A percentile compares a stretch with the other conserved stretches of the same genome.
These are phyloP conservation scores for Drosophila ezoana DNA, from an alignment of 2,888 invertebrate species.

Conservation along the genomic window DNA sequence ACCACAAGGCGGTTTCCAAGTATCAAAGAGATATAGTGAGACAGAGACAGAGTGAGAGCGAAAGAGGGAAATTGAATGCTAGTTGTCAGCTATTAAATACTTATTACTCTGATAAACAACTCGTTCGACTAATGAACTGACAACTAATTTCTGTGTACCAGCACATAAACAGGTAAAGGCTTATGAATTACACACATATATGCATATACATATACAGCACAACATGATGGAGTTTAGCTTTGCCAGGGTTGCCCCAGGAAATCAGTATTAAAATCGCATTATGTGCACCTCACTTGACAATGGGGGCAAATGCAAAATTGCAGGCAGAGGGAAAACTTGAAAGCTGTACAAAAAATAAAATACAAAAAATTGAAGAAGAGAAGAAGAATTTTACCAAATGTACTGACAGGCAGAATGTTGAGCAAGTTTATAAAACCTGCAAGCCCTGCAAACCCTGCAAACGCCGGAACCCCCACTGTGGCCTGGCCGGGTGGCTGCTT, in stretches of 20 bases:
- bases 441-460: neutral
- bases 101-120: constrained; percentile 31
- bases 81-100: constrained; percentile 43
- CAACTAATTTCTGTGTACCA: constrained; percentile 19
- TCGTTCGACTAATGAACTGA: neutral
- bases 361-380: constrained; percentile 15
- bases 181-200: constrained; percentile 54
- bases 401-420: constrained; percentile 67
- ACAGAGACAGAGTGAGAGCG: neutral
- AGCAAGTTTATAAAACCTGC: constrained; percentile 69
- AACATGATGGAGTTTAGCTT: constrained; percentile 41
- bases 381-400: constrained; percentile 60
- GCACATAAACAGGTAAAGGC: constrained; percentile 69
- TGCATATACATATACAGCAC: constrained; percentile 5
- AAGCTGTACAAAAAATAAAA: constrained; percentile 14
- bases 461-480: neutral
- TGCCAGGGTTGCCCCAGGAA: constrained; percentile 45
- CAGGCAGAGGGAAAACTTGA: constrained; percentile 22
- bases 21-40: neutral
- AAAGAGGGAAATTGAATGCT: neutral
- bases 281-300: constrained; percentile 74
- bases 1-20: neutral
- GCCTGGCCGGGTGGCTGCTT: constrained; percentile 23
- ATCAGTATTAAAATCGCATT: constrained; percentile 79
- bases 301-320: constrained; percentile 25